A percentile compares a stretch with the other conserved stretches of the same genome.
These are phyloP conservation scores for Odocoileus hemionus DNA, from an alignment of 2,113 vertebrate species.

Conservation along the genomic window DNA sequence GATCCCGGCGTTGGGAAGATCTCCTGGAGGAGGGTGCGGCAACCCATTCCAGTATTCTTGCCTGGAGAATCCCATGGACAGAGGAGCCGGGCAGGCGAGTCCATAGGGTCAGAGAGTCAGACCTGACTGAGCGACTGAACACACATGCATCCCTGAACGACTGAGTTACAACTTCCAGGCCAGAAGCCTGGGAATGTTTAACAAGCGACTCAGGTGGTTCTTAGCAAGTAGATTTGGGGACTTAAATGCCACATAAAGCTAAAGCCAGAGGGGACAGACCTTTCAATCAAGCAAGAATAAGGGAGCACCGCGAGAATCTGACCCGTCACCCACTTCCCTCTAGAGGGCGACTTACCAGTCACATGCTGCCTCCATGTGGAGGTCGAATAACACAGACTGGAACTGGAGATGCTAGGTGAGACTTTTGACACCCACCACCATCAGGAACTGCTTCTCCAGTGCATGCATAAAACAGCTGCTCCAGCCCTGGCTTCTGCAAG, in stretches of 20 bases:
- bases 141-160: background rate
- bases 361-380: background rate
- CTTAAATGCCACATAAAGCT: background rate
- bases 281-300: background rate
- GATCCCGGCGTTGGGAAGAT: background rate
- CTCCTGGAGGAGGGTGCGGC: background rate
- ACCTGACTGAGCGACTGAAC: background rate
- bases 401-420: background rate
- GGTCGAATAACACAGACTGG: background rate
- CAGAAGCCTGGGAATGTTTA: background rate
- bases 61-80: background rate
- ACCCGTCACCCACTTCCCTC: background rate
- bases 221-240: background rate
- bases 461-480: fast-evolving
- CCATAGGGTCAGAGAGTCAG: background rate
- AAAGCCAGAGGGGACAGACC: background rate
- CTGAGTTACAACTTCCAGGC: background rate
- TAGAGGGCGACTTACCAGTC: background rate
- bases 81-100: background rate
- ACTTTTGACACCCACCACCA: background rate
- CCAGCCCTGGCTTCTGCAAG: background rate
- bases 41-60: background rate
- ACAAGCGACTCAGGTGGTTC: background rate
- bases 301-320: background rate
- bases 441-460: background rate